Evolutionary conservation across 2,797 vertebrate species (phyloP), one percentile per base, ranked within the genome.

Genomic region (Dendrocincla tyrannina): DNA sequence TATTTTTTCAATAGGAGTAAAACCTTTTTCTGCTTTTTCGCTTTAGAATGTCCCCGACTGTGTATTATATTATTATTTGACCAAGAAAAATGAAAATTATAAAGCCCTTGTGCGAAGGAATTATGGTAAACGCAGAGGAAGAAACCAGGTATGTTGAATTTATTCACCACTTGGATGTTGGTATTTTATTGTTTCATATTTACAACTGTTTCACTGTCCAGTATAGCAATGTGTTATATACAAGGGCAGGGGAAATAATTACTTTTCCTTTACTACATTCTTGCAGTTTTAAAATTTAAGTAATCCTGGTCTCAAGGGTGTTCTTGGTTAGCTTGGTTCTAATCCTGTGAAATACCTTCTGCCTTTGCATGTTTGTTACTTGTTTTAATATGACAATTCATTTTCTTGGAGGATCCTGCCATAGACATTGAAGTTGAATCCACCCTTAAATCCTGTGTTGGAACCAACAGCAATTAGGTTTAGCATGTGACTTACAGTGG

Each of bases 71-170:
- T 99, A 99, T 97, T 99, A 99, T 97, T 98, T 99, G 98, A 99
- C 99, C 72, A 99, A 99, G 98, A 99, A 99, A 98, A 99, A 99
- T 98, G 99, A 99, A 97, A 99, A 99, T 96, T 99, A 98, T 96
- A 99, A 99, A 98, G 99, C 99, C 5, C 98, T 99, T 56, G 99
- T 99, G 91, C 98, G 99, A 95, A 98, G 99, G 59, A 99, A 99
- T 98, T 99, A 99, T 7, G 99, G 99, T 58, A 99, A 98, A 97
- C 98, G 99, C 47, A 98, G 99, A 98, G 99, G 99, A 89, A 98
- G 99, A 97, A 99, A 99, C 95, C 99, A 99, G 99, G 99, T 99
- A 95, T 76, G 63, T 91, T 67, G 30, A 75, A 79, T 41, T 50
- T 92, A 59, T 86, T 47, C 20, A 23, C 87, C 28, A 72, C 11